Base-by-base conservation (phyloP, 2,888 invertebrate species). In the Cerastis rubricosa region DNA sequence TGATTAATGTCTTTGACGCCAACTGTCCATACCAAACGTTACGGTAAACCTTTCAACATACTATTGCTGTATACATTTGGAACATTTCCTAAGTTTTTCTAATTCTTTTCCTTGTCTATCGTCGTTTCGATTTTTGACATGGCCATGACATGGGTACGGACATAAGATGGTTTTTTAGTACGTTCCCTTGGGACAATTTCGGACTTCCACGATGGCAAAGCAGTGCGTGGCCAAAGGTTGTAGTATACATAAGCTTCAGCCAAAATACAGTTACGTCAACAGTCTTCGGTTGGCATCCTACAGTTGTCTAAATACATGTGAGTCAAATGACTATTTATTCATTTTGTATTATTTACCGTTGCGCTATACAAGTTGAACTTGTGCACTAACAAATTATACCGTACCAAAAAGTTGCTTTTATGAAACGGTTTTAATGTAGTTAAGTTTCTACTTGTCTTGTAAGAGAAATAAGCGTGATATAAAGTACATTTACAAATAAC, bases 1-100 rank as follows among this genome's bases (percentile, higher is more conserved):
- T 86, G 87, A 86, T 86, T 84, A 87, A 86, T 87, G 87, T 85
- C 76, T 81, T 68, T 80, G 85, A 85, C 72, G 76, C 59, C 77
- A 71, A 66, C 85, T 85, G 87, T 86, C 87, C 76, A 71, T 65
- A 81, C 66, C 81, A 84, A 84, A 75, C 78, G 70, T 57, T 75
- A 73, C 57, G 51, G 49, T 70, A 47, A 71, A 72, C 81, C 63
- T 74, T 70, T 45, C 63, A 22, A 66, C 47, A 51, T 57, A 80
- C 61, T 70, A 78, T 74, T 82, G 29, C 61, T 67, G 4, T 9
- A 43, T 35, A 73, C 40, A 59, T 64, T 64, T 63, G n/a, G 47
- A 19, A 29, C 22, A 67, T 40, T n/a, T 22, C 43, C 22, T 45
- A 43, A 0, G 14, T 22, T 6, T 57, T 64, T 43, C 5, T 19